Evolutionary conservation across 2,888 invertebrate species (phyloP), one percentile per base, ranked within the genome.

Genomic region (Lordiphosa andalusiaca): DNA sequence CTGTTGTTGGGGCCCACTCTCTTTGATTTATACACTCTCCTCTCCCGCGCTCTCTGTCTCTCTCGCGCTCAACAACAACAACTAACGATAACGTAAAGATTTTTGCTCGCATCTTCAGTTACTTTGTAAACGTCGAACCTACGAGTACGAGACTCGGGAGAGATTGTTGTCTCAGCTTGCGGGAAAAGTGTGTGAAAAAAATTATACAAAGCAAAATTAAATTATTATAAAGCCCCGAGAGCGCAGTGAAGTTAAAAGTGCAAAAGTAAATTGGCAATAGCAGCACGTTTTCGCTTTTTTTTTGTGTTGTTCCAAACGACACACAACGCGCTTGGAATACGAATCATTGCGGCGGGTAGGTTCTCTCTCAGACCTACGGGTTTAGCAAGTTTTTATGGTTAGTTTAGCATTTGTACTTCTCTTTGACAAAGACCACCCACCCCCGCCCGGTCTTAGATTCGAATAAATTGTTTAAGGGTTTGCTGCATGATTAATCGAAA

Each of bases 281-380:
- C 64, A 59, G 61, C 85, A 80, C 85, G 84, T 83, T 85, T 85
- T 65, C 71, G 85, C 84, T 85, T 85, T 73, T 67, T 68, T 67
- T 51, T 35, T 6, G 5, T 40, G 49, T 50, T 55, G 10, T 33
- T 44, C 67, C 65, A 68, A 38, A 12, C 38, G 12, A 35, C 30
- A 47, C 59, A 65, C 51, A 54, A 80, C 67, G 69, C 75, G 62
- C 75, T 69, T 64, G 63, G 58, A 71, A 70, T 69, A 73, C 58
- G 56, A 49, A 25, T 42, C 1, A 38, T 35, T 37, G 23, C 38
- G 60, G 42, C 69, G 59, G 76, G 76, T 73, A 75, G 72, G 80
- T 73, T 62, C 62, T 53, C 46, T 16, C 58, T 10, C 58, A 53
- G 46, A 55, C 36, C 51, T 48, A 52, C 62, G 56, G 73, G 70